Base-by-base conservation (phyloP, 2,797 vertebrate species). In the Eremophila alpestris region DNA sequence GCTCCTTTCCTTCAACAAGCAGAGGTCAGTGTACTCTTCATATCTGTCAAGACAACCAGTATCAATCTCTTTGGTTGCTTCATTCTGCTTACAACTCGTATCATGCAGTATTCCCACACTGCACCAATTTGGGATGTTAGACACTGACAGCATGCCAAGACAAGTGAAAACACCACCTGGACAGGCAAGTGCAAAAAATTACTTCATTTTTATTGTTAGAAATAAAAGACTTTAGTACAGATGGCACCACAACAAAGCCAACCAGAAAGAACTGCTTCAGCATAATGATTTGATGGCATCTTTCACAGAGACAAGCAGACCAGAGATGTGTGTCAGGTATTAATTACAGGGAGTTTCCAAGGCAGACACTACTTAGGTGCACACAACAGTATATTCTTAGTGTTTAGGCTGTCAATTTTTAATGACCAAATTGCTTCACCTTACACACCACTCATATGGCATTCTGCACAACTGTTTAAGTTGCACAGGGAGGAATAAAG, bases 401-500 rank as follows among this genome's bases (percentile, higher is more conserved):
- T 52, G 40, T 73, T 91, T 34, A 59, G 12, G 29, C 4, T 80
- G 56, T 84, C 56, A 87, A 5, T 82, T 74, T 60, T 83, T 87
- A 88, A 75, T 67, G 30, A 92, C 30, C 41, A 65, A 92, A 79
- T 40, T 69, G 62, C 49, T 94, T 93, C 70, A 52, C 40, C 71
- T 87, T 56, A 81, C 68, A 77, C 40, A 38, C 10, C 6, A 30
- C 51, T 90, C 36, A 2, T 62, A 46, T 16, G 38, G 29, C 55
- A 82, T 34, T 88, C 74, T 84, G 55, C 40, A 79, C 9, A 16
- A 78, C 69, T 90, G 51, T 48, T 79, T 51, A 87, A 86, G 34
- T 51, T 75, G 55, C 70, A 73, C 0, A 59, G 36, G 19, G 17
- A 87, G 20, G 16, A 91, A 63, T 46, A 67, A 74, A 89, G 27